Base-by-base conservation (phyloP, 2,797 vertebrate genomes). In the Aselliscus stoliczkanus region DNA sequence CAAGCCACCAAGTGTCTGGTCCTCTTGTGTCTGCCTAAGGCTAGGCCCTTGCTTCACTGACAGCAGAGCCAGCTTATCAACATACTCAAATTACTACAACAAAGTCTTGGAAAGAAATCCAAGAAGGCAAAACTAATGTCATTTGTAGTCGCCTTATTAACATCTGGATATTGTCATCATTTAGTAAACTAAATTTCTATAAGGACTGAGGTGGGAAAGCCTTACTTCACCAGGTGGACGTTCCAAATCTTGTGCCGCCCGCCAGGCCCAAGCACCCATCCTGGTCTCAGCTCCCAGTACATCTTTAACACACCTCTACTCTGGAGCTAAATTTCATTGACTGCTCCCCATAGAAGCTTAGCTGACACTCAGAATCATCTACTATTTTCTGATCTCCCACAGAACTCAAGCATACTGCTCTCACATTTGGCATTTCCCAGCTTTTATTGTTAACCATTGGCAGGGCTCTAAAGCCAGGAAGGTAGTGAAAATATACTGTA, bases 1-100 rank as follows among this genome's bases (percentile, higher is more conserved):
- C 18, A 95, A 52, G 94, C 86, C 56, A 44, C 42, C 67, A 96
- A 97, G 94, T 58, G 34, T 88, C 95, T 79, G 75, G 64, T 95
- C 93, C 93, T 87, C 91, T 82, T 64, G 95, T 58, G 95, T 95
- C 93, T 81, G 97, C 96, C 96, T 76, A 13, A 20, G 92, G 97
- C 96, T 90, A 96, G 50, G 25, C 9, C 54, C 23, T 84, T 60
- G 52, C 58, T 88, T 94, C 72, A 58, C 69, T 62, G 52, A 52
- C 1, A 83, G 70, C 14, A 65, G 39, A 77, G 18, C 20, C 84
- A 92, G 44, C 17, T 7, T 52, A 81, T 17, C 73, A 86, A 92
- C 34, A 77, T 37, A 77, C 14, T 88, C 62, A 93, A 83, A 84
- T 77, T 89, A 88, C 87, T 87, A 89, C 17, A 83, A 75, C 23